Evolutionary conservation across 1,140 invertebrate species (phyloP), one percentile per base, ranked within the genome.

Genomic region (Theocolax elegans): DNA sequence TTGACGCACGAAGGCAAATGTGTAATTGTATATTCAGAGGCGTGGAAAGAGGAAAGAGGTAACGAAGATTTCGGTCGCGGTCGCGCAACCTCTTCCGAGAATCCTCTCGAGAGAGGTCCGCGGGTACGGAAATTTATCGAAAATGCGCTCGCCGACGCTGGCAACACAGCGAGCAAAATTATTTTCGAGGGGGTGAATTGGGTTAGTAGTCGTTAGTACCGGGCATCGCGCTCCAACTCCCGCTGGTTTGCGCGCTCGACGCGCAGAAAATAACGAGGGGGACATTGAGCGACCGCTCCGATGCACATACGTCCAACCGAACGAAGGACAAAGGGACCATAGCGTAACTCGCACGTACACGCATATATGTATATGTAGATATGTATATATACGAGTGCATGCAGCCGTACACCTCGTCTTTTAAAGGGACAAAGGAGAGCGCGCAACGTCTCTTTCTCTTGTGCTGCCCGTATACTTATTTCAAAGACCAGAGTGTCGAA

Each of bases 161-260:
- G 62, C 72, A 73, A 59, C 25, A 46, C 19, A n/a, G n/a, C 23
- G 49, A 40, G 65, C 38, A 29, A 35, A 13, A 74, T 78, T 77
- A 77, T 79, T 80, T 76, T 74, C 49, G 69, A 68, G 73, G 66
- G 40, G 35, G 58, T 73, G 68, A 80, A 80, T 73, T 83, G 76
- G 81, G 81, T 82, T 82, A 81, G 76, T 81, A 72, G 80, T 74
- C 53, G 46, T n/a, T 19, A 46, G 21, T 29, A 40, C 8, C n/a
- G n/a, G 48, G 21, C 13, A 12, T 38, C 8, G 54, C 48, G 35
- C 27, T n/a, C 31, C 31, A 35, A 17, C 25, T 25, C 49, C 13
- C 49, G 13, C 1, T 13, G 4, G 2, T 48, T n/a, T 17, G 23
- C 49, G 23, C 15, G 13, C 25, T 23, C n/a, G 49, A 15, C 15